Evolutionary conservation across 2,113 vertebrate species (phyloP), one percentile per base, ranked within the genome.

Genomic region (Ia io): DNA sequence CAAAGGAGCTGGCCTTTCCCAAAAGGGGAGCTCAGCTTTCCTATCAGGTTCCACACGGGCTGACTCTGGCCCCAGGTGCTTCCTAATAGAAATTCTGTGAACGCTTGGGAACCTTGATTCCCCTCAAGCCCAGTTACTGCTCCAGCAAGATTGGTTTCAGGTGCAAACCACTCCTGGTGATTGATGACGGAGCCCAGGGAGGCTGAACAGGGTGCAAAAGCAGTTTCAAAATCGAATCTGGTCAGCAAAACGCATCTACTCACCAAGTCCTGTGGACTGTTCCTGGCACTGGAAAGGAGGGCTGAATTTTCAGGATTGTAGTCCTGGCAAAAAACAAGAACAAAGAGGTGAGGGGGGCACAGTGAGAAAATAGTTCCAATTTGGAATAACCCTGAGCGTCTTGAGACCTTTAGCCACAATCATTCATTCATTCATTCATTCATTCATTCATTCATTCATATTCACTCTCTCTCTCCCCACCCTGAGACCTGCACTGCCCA

Each of bases 181-280:
- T 6, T 80, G 95, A 97, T 92, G 84, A 88, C 1, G 0, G 1
- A 32, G 93, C 44, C 44, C 56, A 25, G 42, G 73, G 65, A 93
- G 77, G 42, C 83, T 5, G 83, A 95, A 93, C 73, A 86, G 65
- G 84, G 96, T 42, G 79, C 83, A 92, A 97, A 89, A 5, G 76
- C 37, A 69, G 90, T 77, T 97, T 96, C 63, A 88, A 53, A 95
- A 86, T 74, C 47, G 23, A 80, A 97, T 96, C 47, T 88, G 18
- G 86, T 90, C 83, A 87, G 84, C 86, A 95, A 97, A 97, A 95
- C 1, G 12, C 77, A 95, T 95, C 93, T 92, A 98, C 98, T 98
- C 98, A 98, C 98, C 6, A 93, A 83, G 92, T 96, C 96, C 84
- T 95, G 97, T 28, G 93, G 90, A 95, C 70, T 83, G 78, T 32